These are phyloP conservation scores for Rhinatrema bivittatum DNA, from an alignment of 2,797 vertebrate genomes.

Conservation along the genomic window DNA sequence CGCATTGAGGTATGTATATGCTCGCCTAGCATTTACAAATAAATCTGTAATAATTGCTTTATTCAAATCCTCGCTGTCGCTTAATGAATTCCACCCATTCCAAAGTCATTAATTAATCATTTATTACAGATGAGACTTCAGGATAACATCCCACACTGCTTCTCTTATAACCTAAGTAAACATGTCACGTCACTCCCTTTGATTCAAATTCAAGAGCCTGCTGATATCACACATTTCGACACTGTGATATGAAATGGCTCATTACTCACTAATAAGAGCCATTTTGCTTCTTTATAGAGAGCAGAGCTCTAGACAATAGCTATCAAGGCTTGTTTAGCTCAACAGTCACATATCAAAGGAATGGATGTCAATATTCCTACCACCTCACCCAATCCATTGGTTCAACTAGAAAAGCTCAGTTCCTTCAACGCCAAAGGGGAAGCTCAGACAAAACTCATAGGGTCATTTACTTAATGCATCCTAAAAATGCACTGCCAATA, in stretches of 20 bases:
- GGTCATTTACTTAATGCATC: too few species aligned
- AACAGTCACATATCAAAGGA: too few species aligned
- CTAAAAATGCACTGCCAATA: too few species aligned
- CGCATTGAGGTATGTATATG: too few species aligned
- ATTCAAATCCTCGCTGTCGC: neutral
- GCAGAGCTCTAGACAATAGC: neutral
- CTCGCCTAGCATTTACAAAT: slow-evolving; percentile 23
- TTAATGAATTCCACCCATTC: slow-evolving; percentile 17
- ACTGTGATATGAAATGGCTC: neutral
- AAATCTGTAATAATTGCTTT: slow-evolving; percentile 29
- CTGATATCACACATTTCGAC: too few species aligned
- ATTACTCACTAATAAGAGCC: slow-evolving; percentile 7
- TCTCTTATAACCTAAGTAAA: slow-evolving; percentile 17
- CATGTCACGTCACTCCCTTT: slow-evolving; percentile 2
- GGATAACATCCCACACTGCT: slow-evolving; percentile 9
- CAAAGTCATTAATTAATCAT: slow-evolving; percentile 34
- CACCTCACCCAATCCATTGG: too few species aligned
- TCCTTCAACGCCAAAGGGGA: too few species aligned
- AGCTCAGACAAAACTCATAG: too few species aligned
- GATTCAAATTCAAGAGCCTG: slow-evolving; percentile 5
- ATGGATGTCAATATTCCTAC: too few species aligned
- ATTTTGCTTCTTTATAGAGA: neutral
- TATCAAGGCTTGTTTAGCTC: too few species aligned
- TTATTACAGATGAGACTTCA: slow-evolving; percentile 28
- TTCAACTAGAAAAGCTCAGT: too few species aligned